Evolutionary conservation across 92 coral and sea anemone genomes (phyloP).

Genomic region (Siderastrea siderea): DNA sequence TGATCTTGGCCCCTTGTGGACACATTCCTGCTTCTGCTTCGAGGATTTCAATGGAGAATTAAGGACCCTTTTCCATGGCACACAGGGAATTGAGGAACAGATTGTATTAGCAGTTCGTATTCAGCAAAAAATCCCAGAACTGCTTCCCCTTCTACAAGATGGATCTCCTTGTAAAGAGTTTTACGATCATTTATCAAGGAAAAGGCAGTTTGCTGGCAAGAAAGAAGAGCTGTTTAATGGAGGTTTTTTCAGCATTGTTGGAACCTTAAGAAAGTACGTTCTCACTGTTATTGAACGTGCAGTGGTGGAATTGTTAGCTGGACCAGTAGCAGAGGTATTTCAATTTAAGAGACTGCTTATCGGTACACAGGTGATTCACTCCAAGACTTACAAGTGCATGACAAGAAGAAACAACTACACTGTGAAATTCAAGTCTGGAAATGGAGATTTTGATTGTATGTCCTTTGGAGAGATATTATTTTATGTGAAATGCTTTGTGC

Average conservation of each 20-base stretch:
- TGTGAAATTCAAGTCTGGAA: slow-evolving; percentile 31
- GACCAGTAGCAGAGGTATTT: slow-evolving; percentile 31
- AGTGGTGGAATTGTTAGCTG: slow-evolving; percentile 58
- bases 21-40: slow-evolving; percentile 73
- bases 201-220: slow-evolving; percentile 4
- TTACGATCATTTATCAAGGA: slow-evolving; percentile 31
- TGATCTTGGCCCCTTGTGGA: slow-evolving; percentile 77
- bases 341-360: slow-evolving; percentile 59
- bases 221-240: slow-evolving; percentile 28
- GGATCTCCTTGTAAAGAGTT: slow-evolving; percentile 53
- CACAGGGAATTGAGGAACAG: slow-evolving; percentile 69
- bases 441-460: neutral
- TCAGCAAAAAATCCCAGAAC: slow-evolving; percentile 70
- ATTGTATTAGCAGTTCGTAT: slow-evolving; percentile 55
- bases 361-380: slow-evolving; percentile 64
- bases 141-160: slow-evolving; percentile 52
- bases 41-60: slow-evolving; percentile 78
- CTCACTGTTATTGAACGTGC: slow-evolving; percentile 45
- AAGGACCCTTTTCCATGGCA: slow-evolving; percentile 70
- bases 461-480: no score
- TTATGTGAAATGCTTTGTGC: no score
- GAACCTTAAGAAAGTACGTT: slow-evolving; percentile 38
- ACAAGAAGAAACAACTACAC: slow-evolving; percentile 72
- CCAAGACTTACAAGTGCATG: slow-evolving; percentile 61
- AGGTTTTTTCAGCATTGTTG: slow-evolving; percentile 44